A percentile compares a stretch with the other conserved stretches of the same genome.
phyloP scores from a whole-genome alignment of 2,888 invertebrate genomes.

The Eristalinus aeneus region DNA sequence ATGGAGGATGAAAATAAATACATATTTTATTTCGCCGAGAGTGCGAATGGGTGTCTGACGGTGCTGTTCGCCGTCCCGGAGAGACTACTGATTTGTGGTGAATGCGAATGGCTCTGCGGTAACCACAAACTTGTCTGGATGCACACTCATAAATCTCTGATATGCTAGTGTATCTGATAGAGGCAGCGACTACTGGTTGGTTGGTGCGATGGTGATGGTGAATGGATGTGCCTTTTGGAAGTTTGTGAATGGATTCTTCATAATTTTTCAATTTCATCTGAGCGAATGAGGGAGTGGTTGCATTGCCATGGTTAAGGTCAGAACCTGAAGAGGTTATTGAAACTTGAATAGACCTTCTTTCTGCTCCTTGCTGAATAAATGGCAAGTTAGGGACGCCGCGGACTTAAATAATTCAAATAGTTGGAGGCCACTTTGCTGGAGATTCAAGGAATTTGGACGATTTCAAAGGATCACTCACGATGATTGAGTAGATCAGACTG shows the following conservation, averaged over 20 bases:
- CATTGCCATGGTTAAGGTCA: slow-evolving; percentile 56
- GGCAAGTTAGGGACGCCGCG: slow-evolving; percentile 5
- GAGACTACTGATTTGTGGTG: slow-evolving; percentile 63
- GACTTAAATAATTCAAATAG: slow-evolving; percentile 15
- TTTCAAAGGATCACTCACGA: too few species aligned
- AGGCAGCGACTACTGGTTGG: not conserved
- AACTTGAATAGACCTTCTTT: slow-evolving; percentile 1
- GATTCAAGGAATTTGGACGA: not conserved
- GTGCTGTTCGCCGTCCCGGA: slow-evolving; percentile 28
- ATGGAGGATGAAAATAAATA: slow-evolving; percentile 18
- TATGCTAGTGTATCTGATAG: slow-evolving; percentile 62
- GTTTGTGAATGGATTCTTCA: slow-evolving; percentile 34
- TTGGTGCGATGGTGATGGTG: not conserved
- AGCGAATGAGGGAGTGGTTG: not conserved
- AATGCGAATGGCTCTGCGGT: slow-evolving; percentile 12
- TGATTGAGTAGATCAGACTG: too few species aligned
- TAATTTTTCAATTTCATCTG: slow-evolving; percentile 35
- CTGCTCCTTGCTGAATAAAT: not conserved
- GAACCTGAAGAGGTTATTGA: slow-evolving; percentile 57
- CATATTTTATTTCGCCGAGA: slow-evolving; percentile 40
- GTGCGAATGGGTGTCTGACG: slow-evolving; percentile 46
- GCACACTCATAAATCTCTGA: slow-evolving; percentile 66
- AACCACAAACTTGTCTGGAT: slow-evolving; percentile 62
- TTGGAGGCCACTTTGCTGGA: not conserved
- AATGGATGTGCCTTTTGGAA: slow-evolving; percentile 53